Base-by-base conservation (phyloP, 2,888 invertebrate genomes). In the Pseudeuparius sepicola region DNA sequence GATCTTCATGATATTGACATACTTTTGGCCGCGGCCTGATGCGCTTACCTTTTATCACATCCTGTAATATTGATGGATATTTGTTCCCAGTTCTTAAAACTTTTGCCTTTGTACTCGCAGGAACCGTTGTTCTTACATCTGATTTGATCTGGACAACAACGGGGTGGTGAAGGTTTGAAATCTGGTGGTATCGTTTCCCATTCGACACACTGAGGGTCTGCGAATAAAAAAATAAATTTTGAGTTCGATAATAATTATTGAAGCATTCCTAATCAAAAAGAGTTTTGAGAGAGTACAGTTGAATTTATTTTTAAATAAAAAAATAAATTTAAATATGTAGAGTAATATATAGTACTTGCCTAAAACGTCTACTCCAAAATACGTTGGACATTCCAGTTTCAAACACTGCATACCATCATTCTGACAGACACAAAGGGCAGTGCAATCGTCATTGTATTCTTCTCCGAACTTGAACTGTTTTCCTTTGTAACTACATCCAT, bases 341-440 rank as follows among this genome's bases (percentile, higher is more conserved):
- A n/a, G n/a, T n/a, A n/a, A n/a, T n/a, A n/a, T n/a, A n/a, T n/a
- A n/a, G n/a, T n/a, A 24, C 38, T 32, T 37, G 41, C 43, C 40
- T n/a, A 88, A 61, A 4, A 87, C 75, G 53, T 89, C 88, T n/a
- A 87, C 64, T 0, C 86, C 88, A 41, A 85, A 87, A 48, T 80
- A 81, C 1, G 82, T 79, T 43, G 90, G 78, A 50, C 90, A 92
- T 42, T 85, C 77, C 14, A 92, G 68, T 25, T 81, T 78, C 1
- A 78, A 75, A 53, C 90, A 92, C 44, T 82, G 78, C 0, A 77
- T 71, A 47, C 78, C 81, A 2, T 67, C 66, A 2, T 72, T 71
- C 2, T 72, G 71, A 54, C 90, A 90, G 36, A 77, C 71, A 56
- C 89, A 90, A 10, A 83, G 68, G 30, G 81, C 74, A 7, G 78